phyloP scores from a whole-genome alignment of 2,888 invertebrate genomes.

The Trypoxylon attenuatum region DNA sequence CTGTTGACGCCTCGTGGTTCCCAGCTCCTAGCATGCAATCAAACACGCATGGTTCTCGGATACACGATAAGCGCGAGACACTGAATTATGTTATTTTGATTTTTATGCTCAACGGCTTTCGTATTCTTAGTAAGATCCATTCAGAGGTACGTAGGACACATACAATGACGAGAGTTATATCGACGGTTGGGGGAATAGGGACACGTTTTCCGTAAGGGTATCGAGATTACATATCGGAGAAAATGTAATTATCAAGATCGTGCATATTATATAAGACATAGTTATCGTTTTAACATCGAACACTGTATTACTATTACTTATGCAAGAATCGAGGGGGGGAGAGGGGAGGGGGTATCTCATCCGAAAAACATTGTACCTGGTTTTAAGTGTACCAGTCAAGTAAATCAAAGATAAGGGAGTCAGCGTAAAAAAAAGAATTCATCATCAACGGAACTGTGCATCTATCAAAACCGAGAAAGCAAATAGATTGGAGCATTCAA shows the following conservation, averaged over 20 bases:
- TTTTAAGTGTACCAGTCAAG: constrained; percentile 43
- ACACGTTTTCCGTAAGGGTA: constrained; percentile 24
- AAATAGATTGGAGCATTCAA: constrained; percentile 9
- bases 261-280: constrained; percentile 33
- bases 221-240: constrained; percentile 28
- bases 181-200: constrained; percentile 15
- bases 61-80: constrained; percentile 36
- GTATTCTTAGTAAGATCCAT: constrained; percentile 53
- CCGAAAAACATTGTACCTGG: constrained; percentile 47
- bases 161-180: constrained; percentile 36
- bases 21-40: constrained; percentile 6
- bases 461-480: not conserved
- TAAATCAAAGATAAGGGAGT: constrained; percentile 5
- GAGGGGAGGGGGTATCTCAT: constrained; percentile 28
- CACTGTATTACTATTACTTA: constrained; percentile 46
- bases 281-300: constrained; percentile 48
- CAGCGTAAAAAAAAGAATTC: constrained; percentile 16
- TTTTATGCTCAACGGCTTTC: constrained; percentile 61
- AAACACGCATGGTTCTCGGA: constrained; percentile 6
- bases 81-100: constrained; percentile 54
- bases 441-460: not conserved
- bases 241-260: constrained; percentile 34
- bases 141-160: constrained; percentile 42
- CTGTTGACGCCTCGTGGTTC: constrained; percentile 22
- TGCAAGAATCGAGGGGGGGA: constrained; percentile 35